A percentile compares a stretch with the other conserved stretches of the same genome.
phyloP scores from a whole-genome alignment of 64 coral and sea anemone genomes.

The Pocillopora verrucosa region DNA sequence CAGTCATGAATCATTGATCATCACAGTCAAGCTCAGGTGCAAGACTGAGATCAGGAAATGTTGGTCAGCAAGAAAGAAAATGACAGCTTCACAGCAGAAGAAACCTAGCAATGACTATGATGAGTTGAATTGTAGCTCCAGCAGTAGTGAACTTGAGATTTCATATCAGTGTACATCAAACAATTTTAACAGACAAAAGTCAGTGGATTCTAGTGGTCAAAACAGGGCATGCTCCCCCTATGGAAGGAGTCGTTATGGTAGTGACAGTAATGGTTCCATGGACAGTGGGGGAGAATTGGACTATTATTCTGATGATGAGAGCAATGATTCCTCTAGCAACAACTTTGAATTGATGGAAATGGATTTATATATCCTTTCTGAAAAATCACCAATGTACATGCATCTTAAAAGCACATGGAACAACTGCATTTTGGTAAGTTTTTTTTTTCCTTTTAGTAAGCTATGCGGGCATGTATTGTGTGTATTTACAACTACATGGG shows the following conservation, averaged over 20 bases:
- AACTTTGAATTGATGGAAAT: slow-evolving; percentile 49
- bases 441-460: neutral
- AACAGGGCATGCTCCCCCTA: neutral
- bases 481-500: too few species aligned
- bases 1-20: neutral
- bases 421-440: slow-evolving; percentile 92
- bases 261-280: slow-evolving; percentile 43
- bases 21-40: neutral
- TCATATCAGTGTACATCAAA: slow-evolving; percentile 13
- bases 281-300: slow-evolving; percentile 9
- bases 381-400: slow-evolving; percentile 86
- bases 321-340: neutral
- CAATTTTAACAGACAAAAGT: slow-evolving; percentile 16
- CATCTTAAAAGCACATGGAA: slow-evolving; percentile 93
- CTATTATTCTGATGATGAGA: slow-evolving; percentile 48
- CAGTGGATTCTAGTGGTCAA: neutral
- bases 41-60: neutral
- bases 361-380: slow-evolving; percentile 77
- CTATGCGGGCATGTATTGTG: too few species aligned
- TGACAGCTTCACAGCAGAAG: slow-evolving; percentile 11
- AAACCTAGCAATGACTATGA: slow-evolving; percentile 18
- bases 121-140: slow-evolving; percentile 76
- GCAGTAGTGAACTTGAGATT: slow-evolving; percentile 74
- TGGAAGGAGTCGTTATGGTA: slow-evolving; percentile 1
- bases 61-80: slow-evolving; percentile 36